Base-by-base conservation (phyloP, 2,113 vertebrate genomes). In the Tonatia bakeri region DNA sequence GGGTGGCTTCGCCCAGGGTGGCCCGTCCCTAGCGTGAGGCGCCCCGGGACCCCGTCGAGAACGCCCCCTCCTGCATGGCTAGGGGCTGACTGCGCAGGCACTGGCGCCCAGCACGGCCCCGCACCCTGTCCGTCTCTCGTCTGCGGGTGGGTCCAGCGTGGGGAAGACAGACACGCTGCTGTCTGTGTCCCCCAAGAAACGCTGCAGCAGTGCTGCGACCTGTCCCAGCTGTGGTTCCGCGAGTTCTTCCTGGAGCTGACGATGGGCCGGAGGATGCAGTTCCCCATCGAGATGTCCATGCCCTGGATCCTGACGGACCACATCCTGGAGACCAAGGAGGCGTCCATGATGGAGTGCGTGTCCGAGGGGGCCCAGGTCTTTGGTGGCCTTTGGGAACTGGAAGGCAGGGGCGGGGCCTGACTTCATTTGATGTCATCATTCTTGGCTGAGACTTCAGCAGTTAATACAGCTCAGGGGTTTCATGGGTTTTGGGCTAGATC, bases 271-370 rank as follows among this genome's bases (percentile, higher is more conserved):
- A 98, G 99, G 96, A 99, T 99, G 96, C 99, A 99, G 67, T 99
- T 99, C 95, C 99, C 99, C 56, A 99, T 99, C 59, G 99, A 99
- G 98, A 99, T 99, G 99, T 99, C 99, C 73, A 99, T 99, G 99
- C 99, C 99, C 64, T 99, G 99, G 99, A 99, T 99, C 98, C 98
- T 99, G 93, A 99, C 99, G 0, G 99, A 99, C 97, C 99, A 99
- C 97, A 99, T 99, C 94, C 95, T 99, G 93, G 99, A 99, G 97
- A 99, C 98, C 81, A 99, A 99, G 93, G 99, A 99, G 96, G 98
- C 99, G 0, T 99, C 99, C 1, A 99, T 99, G 99, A 99, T 99
- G 99, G 99, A 99, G 99, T 99, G 98, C 98, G 95, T 19, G 28
- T 22, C 77, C 64, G 10, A 0, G 3, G 0, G 28, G 69, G 11